These are phyloP conservation scores for Chondrilla cf. caribensis DNA, from an alignment of 37 sponge, comb jelly and placozoan genomes.

Conservation along the genomic window DNA sequence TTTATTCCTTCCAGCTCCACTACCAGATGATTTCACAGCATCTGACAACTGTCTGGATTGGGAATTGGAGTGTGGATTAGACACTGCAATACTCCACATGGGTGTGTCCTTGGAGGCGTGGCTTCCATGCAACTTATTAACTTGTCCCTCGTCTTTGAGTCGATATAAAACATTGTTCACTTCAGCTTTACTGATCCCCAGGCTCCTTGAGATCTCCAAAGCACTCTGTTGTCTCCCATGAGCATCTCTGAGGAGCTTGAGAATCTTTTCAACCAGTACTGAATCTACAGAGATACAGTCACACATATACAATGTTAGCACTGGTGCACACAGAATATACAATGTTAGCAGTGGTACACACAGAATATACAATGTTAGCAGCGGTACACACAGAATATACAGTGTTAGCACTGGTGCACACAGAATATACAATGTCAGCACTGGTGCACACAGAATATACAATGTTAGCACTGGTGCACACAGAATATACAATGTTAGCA, in stretches of 20 bases:
- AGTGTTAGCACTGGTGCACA: too few relatives aligned
- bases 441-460: too few relatives aligned
- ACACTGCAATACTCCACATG: not conserved
- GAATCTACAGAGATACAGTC: not conserved
- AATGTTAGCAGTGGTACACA: too few relatives aligned
- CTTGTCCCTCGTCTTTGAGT: not conserved
- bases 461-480: too few relatives aligned
- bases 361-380: too few relatives aligned
- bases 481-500: too few relatives aligned
- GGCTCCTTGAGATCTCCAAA: not conserved
- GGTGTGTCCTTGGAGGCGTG: not conserved
- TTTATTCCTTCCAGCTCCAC: too few relatives aligned
- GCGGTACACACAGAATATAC: too few relatives aligned
- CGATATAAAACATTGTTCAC: conserved; percentile 1
- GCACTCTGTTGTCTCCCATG: not conserved
- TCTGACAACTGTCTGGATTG: not conserved
- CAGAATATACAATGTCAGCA: too few relatives aligned
- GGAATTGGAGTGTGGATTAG: not conserved
- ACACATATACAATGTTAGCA: not conserved
- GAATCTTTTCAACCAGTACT: not conserved
- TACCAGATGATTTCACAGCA: not conserved
- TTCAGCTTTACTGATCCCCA: not conserved
- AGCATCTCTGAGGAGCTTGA: not conserved
- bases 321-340: too few relatives aligned
- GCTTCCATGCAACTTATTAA: not conserved